phyloP scores from a whole-genome alignment of 2,113 vertebrate species.

The Steatornis caripensis region DNA sequence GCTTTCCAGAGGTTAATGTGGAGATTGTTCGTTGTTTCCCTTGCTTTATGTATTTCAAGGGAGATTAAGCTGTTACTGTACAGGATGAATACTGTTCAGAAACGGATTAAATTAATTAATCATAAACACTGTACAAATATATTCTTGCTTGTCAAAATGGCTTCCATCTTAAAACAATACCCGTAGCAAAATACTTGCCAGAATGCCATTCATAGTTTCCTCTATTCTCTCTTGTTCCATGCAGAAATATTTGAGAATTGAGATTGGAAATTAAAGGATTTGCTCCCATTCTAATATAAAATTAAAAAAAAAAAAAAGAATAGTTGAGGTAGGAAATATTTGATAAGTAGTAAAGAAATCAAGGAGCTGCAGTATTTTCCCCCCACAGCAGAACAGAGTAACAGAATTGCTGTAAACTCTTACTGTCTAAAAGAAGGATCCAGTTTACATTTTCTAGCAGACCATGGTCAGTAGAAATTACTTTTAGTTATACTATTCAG shows the following conservation, averaged over 20 bases:
- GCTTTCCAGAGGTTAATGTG: neutral
- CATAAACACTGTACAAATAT: neutral
- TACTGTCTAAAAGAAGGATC: neutral
- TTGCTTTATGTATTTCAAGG: neutral
- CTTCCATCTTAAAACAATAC: neutral
- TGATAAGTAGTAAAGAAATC: neutral
- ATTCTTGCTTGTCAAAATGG: neutral
- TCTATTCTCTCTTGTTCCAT: neutral
- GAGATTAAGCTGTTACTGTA: neutral
- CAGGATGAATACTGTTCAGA: neutral
- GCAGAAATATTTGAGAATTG: neutral
- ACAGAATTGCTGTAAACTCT: neutral
- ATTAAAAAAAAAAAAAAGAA: neutral
- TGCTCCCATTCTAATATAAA: neutral
- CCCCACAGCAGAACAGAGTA: neutral
- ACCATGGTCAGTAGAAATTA: neutral
- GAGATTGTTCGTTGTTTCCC: neutral
- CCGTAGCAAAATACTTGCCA: neutral
- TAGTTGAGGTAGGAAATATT: neutral
- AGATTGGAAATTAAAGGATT: neutral
- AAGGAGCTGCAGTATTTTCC: neutral
- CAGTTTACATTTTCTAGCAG: constrained; percentile 20
- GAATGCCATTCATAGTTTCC: neutral
- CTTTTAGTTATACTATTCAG: constrained; percentile 21
- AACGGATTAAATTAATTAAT: neutral